Evolutionary conservation across 2,888 invertebrate species (phyloP), one percentile per base, ranked within the genome.

Genomic region (Vesta saturnalis): DNA sequence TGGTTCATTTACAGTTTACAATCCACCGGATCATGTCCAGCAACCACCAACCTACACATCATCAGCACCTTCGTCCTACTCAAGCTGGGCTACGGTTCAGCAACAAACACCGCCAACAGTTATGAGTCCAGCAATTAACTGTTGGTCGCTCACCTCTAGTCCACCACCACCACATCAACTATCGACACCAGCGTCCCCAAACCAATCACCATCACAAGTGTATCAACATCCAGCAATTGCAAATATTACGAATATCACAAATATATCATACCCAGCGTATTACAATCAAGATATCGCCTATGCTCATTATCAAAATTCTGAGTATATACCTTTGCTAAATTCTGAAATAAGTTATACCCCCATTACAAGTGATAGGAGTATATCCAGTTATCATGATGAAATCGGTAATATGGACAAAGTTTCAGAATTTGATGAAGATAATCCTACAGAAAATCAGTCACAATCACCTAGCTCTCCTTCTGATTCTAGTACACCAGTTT

Each of bases 81-180:
- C 83, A 2, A 81, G 80, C 60, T 84, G 84, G 85, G 80, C 84
- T 0, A 74, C 82, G 15, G 77, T 81, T 71, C 77, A 80, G 1
- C 83, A 82, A 68, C 83, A 83, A 77, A 76, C 83, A 0, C 79
- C 83, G 15, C 77, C 81, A 1, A 79, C 82, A 6, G 79, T 83
- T 14, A 78, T 83, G 69, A 79, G 80, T 49, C 79, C 83, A 5
- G 74, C 83, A 0, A 79, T 85, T 39, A 85, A 84, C 72, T 85
- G 85, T 73, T 85, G 85, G 85, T 83, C 84, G 1, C 72, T 83
- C 30, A 82, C 84, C 1, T 82, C 84, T n/a, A 82, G 82, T 72
- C 83, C 84, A 2, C 83, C 84, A 1, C 83, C 83, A 2, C 82
- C 83, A 2, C 82, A 83, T 66, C 82, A 83, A 72, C 74, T 82